Conservation (phyloP, 2,797 vertebrate genomes). For the Lagodon rhomboides region DNA sequence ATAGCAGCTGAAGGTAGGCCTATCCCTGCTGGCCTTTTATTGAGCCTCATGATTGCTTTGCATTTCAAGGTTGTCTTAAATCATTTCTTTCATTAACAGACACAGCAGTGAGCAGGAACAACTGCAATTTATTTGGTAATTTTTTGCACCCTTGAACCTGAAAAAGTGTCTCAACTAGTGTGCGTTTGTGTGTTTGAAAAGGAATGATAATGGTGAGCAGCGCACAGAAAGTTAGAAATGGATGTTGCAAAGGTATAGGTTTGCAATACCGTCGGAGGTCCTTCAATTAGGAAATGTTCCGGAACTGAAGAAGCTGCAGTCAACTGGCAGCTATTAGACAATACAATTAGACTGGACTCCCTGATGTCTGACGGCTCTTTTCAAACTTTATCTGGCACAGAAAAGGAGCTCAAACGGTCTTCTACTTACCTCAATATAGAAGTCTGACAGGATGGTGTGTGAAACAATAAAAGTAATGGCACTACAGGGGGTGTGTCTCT, state of each 20-base stretch:
- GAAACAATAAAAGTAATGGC: constrained; percentile 57
- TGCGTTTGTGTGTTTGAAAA: constrained; percentile 13
- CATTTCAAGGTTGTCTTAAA: constrained; percentile 47
- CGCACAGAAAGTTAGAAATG: constrained; percentile 27
- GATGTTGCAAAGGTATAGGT: constrained; percentile 1
- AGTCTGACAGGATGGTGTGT: constrained; percentile 42
- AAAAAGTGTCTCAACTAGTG: constrained; percentile 42
- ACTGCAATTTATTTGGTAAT: constrained; percentile 29
- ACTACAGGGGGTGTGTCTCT: not conserved
- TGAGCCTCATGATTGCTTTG: constrained; percentile 43
- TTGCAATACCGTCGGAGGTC: not conserved
- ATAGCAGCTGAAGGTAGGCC: constrained; percentile 22
- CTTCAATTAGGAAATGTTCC: constrained; percentile 41
- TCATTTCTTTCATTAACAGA: constrained; percentile 46
- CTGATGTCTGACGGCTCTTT: constrained; percentile 32
- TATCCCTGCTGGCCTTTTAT: constrained; percentile 37
- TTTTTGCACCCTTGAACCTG: constrained; percentile 35
- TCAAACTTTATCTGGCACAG: constrained; percentile 29
- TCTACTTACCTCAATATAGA: constrained; percentile 33
- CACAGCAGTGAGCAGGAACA: constrained; percentile 29
- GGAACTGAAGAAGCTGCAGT: constrained; percentile 20
- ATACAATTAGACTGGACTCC: constrained; percentile 29
- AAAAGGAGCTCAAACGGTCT: constrained; percentile 18
- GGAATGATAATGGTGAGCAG: not conserved
- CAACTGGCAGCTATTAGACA: constrained; percentile 43